phyloP scores from a whole-genome alignment of 2,113 vertebrate genomes.

The Acanthochromis polyacanthus region DNA sequence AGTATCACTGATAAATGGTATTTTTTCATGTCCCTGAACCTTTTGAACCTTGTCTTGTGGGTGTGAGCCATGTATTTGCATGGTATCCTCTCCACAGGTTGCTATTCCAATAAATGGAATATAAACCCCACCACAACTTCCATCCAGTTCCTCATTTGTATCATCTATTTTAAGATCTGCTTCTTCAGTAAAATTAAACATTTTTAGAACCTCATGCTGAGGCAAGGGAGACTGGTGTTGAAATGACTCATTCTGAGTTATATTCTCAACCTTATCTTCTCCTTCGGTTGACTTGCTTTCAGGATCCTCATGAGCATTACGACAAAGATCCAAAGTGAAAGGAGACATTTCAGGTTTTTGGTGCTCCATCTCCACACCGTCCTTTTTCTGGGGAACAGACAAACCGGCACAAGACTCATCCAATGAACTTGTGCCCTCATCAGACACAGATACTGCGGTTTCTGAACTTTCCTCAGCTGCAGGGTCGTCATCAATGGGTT shows the following conservation, averaged over 20 bases:
- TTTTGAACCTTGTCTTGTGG: conserved; percentile 5
- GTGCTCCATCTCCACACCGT: conserved; percentile 9
- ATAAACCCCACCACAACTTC: background rate
- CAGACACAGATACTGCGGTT: background rate
- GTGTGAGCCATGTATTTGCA: background rate
- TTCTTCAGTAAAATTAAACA: conserved; percentile 5
- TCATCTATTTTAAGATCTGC: background rate
- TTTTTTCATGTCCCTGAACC: conserved; percentile 9
- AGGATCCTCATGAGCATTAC: conserved; percentile 4
- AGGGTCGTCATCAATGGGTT: background rate
- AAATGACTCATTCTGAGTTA: conserved; percentile 16
- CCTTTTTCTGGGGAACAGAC: conserved; percentile 3
- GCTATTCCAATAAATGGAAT: conserved; percentile 52
- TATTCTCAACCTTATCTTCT: conserved; percentile 3
- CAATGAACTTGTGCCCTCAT: background rate
- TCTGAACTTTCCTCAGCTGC: background rate
- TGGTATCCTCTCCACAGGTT: background rate
- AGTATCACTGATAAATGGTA: conserved; percentile 25
- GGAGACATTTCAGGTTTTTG: background rate
- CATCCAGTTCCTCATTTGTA: background rate
- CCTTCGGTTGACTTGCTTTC: conserved; percentile 15
- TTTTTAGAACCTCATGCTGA: conserved; percentile 1
- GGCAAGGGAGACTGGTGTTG: background rate
- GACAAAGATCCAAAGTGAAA: background rate
- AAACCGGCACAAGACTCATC: background rate